Percentiles rank a stretch among this genome's conserved stretches.
phyloP scores from a whole-genome alignment of 2,113 vertebrate genomes.

The Stigmatopora argus region DNA sequence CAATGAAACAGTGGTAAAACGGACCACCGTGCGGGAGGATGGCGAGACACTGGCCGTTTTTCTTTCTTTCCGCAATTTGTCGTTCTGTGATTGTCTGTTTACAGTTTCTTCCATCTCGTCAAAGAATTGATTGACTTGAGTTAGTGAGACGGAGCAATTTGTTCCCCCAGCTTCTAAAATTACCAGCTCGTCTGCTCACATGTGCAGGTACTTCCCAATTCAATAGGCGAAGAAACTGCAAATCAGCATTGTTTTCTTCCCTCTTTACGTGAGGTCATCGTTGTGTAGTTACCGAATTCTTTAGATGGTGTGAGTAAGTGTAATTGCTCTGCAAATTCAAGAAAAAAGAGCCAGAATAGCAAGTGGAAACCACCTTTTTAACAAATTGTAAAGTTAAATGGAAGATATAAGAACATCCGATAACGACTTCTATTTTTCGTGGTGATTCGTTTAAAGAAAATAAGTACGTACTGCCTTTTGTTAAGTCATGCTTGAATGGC shows the following conservation, averaged over 20 bases:
- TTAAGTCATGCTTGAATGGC: no score
- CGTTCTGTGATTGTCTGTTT: conserved; percentile 6
- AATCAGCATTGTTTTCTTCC: conserved; percentile 39
- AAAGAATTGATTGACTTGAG: conserved; percentile 55
- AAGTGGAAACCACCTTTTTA: not conserved
- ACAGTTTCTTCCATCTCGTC: conserved; percentile 21
- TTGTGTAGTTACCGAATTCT: not conserved
- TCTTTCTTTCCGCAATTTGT: conserved; percentile 1
- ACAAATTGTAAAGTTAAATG: not conserved
- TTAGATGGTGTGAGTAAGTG: not conserved
- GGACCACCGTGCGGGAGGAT: conserved; percentile 54
- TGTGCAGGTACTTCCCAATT: conserved; percentile 38
- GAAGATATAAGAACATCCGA: no score
- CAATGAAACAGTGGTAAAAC: conserved; percentile 46
- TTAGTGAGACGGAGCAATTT: conserved; percentile 58
- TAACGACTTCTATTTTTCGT: no score
- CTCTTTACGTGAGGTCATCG: conserved; percentile 10
- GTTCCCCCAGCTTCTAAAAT: conserved; percentile 56
- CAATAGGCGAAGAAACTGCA: conserved; percentile 30
- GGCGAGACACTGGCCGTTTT: conserved; percentile 7
- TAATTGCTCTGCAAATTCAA: not conserved
- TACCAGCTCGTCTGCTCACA: conserved; percentile 59
- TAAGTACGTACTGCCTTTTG: no score
- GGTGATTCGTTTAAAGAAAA: no score
- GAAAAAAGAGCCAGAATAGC: no score